phyloP scores from a whole-genome alignment of 2,888 invertebrate species.

The Macrosiphum euphorbiae region DNA sequence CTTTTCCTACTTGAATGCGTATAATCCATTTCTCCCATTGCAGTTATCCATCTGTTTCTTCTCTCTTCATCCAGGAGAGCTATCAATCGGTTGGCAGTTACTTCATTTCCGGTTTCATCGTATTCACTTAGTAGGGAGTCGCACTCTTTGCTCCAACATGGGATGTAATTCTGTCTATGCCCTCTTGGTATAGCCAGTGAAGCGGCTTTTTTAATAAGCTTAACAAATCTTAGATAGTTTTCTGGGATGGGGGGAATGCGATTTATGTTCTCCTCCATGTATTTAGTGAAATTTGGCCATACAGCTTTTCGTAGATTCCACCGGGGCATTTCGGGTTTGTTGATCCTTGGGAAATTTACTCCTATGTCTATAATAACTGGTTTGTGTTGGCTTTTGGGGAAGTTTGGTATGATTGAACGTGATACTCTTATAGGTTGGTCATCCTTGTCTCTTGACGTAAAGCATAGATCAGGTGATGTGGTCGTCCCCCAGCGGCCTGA shows the following conservation, averaged over 20 bases:
- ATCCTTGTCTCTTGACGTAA: neutral
- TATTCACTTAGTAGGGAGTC: constrained; percentile 29
- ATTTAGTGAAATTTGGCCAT: constrained; percentile 13
- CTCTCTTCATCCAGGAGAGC: constrained; percentile 27
- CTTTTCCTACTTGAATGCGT: constrained; percentile 30
- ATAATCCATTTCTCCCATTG: neutral
- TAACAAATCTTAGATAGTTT: constrained; percentile 15
- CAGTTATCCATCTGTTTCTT: constrained; percentile 22
- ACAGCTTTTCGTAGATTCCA: neutral
- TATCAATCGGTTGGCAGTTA: constrained; percentile 16
- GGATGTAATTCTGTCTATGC: constrained; percentile 20
- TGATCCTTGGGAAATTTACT: neutral
- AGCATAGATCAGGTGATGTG: constrained; percentile 26
- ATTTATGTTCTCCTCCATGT: constrained; percentile 24
- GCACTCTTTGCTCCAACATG: constrained; percentile 32
- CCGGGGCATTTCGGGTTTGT: neutral
- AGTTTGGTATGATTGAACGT: too few relatives aligned
- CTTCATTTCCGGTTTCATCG: constrained; percentile 28
- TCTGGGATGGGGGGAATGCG: constrained; percentile 18
- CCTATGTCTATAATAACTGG: too few relatives aligned
- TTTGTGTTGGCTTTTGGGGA: too few relatives aligned
- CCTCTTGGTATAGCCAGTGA: constrained; percentile 25
- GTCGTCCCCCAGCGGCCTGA: constrained; percentile 16
- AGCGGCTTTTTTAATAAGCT: constrained; percentile 22
- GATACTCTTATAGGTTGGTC: too few relatives aligned